Conservation (phyloP, 2,888 invertebrate species). For the Mylabris sibirica region DNA sequence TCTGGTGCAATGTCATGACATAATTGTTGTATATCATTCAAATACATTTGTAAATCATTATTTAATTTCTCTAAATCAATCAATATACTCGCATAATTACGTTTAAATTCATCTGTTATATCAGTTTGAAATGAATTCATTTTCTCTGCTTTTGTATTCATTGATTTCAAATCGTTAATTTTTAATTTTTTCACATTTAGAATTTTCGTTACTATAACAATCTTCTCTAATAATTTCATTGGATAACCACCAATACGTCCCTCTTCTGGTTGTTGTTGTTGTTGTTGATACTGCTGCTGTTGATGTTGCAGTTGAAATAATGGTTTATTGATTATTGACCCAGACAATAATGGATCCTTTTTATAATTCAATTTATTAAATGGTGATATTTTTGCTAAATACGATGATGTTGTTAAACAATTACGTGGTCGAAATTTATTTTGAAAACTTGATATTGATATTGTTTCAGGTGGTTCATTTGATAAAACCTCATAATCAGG, state of each 20-base stretch:
- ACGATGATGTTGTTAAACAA: slow-evolving; percentile 56
- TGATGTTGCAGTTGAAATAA: slow-evolving; percentile 47
- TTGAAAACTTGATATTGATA: slow-evolving; percentile 83
- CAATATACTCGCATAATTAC: slow-evolving; percentile 86
- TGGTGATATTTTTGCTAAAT: slow-evolving; percentile 65
- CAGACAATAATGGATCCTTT: slow-evolving; percentile 76
- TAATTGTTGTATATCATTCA: slow-evolving; percentile 83
- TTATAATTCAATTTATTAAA: slow-evolving; percentile 59
- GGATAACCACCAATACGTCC: slow-evolving; percentile 83
- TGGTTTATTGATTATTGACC: slow-evolving; percentile 58
- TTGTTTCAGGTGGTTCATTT: slow-evolving; percentile 90
- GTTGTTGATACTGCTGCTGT: slow-evolving; percentile 7
- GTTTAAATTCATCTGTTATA: slow-evolving; percentile 87
- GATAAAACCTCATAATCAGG: slow-evolving; percentile 97
- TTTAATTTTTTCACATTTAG: slow-evolving; percentile 82
- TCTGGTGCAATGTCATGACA: slow-evolving; percentile 90
- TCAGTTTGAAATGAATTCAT: slow-evolving; percentile 80
- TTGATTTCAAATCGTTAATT: slow-evolving; percentile 79
- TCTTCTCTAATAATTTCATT: slow-evolving; percentile 81
- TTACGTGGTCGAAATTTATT: slow-evolving; percentile 80
- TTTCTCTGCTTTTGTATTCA: slow-evolving; percentile 92
- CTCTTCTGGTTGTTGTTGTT: slow-evolving; percentile 50
- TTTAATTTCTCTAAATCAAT: slow-evolving; percentile 93
- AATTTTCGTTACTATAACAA: slow-evolving; percentile 88
- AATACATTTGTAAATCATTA: slow-evolving; percentile 82